Base-by-base conservation (phyloP, 2,888 invertebrate genomes). In the Tipula unca region DNA sequence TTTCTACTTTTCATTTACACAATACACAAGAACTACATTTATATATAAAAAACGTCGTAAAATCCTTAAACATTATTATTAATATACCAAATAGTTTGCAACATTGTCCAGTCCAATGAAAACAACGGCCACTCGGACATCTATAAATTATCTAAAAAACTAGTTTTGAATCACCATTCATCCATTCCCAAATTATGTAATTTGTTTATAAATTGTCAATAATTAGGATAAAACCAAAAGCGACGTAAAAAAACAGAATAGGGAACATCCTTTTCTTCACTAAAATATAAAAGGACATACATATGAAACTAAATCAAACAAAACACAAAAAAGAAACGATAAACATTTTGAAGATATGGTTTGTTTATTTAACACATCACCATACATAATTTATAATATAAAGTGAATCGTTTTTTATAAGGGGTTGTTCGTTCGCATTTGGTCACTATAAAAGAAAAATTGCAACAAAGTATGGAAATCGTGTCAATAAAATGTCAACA, bases 301-400 rank as follows among this genome's bases (percentile, higher is more conserved):
- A 48, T n/a, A 48, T 6, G 48, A 48, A 48, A 48, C 48, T n/a
- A 69, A 69, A 69, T 69, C 25, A 20, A 69, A 69, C 10, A 69
- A 20, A 69, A 48, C 48, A 48, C n/a, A n/a, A n/a, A n/a, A 4
- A n/a, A 48, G 17, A 69, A 69, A 25, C 69, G 25, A 69, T 69
- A 69, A 69, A 69, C 25, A 69, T 25, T 69, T 20, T 69, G 25
- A 69, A 69, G 69, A 69, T 69, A 69, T 69, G 69, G 69, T 69
- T 69, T 69, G 69, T 69, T 69, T 69, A 69, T 69, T 69, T 69
- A 69, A 69, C 69, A 69, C 69, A 69, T 69, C 69, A 69, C 69
- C 69, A 69, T 69, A 69, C 4, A 69, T 69, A 69, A 69, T 25
- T 25, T 32, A 32, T 32, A 32, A 32, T 69, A 69, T 25, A 69